Evolutionary conservation across 1,140 invertebrate species (phyloP), one percentile per base, ranked within the genome.

Genomic region (Idris sp.): DNA sequence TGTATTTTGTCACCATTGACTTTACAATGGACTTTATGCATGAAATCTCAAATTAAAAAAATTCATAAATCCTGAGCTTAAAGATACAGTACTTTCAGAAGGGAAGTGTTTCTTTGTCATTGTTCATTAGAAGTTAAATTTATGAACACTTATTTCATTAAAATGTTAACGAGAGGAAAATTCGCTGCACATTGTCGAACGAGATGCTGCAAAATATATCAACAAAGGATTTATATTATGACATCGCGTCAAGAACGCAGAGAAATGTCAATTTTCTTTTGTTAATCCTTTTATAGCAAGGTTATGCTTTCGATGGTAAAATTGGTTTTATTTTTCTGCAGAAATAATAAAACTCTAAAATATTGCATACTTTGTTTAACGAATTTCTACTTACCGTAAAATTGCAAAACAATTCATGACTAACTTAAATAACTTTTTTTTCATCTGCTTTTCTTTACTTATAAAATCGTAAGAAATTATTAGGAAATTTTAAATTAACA

Each of bases 181-280:
- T 49, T 33, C n/a, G 8, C 35, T 4, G 56, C 25, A 35, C 58
- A 49, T 41, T 49, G 43, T 33, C 58, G n/a, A n/a, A n/a, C n/a
- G n/a, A n/a, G n/a, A n/a, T n/a, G n/a, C n/a, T n/a, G n/a, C n/a
- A n/a, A n/a, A n/a, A n/a, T n/a, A n/a, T n/a, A n/a, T n/a, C n/a
- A 49, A 62, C 58, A 49, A 49, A 62, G 49, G 58, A 49, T 62
- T 62, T 49, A 49, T n/a, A n/a, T n/a, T n/a, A n/a, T n/a, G n/a
- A n/a, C n/a, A n/a, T n/a, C n/a, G n/a, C n/a, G n/a, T n/a, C n/a
- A n/a, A n/a, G n/a, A n/a, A n/a, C 26, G 8, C 44, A 1, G 44
- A 30, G 58, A 41, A 9, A 40, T 41, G 58, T 62, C 58, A 49
- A 62, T 62, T 44, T 36, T 41, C 41, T 62, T 62, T 49, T 51